Conservation (phyloP, 2,113 vertebrate species). For the Platysternon megacephalum region DNA sequence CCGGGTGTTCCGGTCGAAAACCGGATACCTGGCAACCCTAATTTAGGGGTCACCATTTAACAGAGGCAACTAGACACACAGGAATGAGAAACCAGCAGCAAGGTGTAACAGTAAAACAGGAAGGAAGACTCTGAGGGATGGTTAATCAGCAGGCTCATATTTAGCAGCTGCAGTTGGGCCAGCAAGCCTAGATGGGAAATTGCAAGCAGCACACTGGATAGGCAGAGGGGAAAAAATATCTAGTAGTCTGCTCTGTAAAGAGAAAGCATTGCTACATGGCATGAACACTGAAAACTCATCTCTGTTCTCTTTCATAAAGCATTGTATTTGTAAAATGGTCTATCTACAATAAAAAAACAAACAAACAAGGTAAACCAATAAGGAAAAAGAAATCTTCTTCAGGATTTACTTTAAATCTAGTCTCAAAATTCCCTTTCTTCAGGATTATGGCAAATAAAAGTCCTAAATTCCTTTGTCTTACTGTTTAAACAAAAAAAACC, state of each 20-base stretch:
- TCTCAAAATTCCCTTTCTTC: background rate
- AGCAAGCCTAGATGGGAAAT: background rate
- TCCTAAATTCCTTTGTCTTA: rapidly evolving
- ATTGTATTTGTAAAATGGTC: rapidly evolving
- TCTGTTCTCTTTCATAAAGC: background rate
- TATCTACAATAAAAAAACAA: background rate
- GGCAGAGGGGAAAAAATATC: background rate
- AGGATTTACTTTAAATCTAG: background rate
- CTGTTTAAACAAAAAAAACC: background rate
- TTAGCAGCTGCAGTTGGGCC: background rate
- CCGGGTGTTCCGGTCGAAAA: no score
- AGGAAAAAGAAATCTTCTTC: background rate
- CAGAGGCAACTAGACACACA: background rate
- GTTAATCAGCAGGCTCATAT: no score
- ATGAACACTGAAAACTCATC: background rate
- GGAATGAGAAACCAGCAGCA: background rate
- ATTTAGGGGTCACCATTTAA: background rate
- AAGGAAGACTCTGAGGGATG: no score
- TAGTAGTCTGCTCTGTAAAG: background rate
- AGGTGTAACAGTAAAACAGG: background rate
- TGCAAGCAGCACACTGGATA: rapidly evolving
- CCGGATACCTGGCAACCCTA: no score
- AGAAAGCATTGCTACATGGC: rapidly evolving
- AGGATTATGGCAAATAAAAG: background rate
- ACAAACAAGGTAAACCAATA: background rate